Evolutionary conservation across 2,113 vertebrate genomes (phyloP), one percentile per base, ranked within the genome.

Genomic region (Bostrychus sinensis): DNA sequence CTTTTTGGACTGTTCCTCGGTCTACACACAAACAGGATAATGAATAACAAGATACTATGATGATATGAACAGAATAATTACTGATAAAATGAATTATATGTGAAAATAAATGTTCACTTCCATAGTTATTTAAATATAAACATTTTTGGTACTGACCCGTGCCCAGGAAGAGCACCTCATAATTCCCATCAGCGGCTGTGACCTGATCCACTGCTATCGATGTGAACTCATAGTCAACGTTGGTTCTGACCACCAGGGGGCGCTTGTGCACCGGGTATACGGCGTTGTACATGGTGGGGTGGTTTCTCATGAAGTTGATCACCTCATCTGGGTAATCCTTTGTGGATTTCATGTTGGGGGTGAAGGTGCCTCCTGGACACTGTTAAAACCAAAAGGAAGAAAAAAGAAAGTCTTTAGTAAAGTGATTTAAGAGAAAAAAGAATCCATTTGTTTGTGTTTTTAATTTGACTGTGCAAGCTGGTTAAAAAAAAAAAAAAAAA

Each of bases 301-400:
- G 97, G 1, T 94, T 86, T 2, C 97, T 93, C 96, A 98, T 99
- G 92, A 98, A 99, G 93, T 97, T 99, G 88, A 98, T 98, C 43
- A 99, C 97, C 77, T 99, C 97, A 0, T 99, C 97, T 0, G 96
- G 96, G 54, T 98, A 99, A 88, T 99, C 97, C 84, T 98, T 99
- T 59, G 97, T 99, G 1, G 97, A 99, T 84, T 98, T 97, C 95
- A 98, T 96, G 72, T 95, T 98, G 0, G 97, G 97, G 0, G 97
- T 99, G 87, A 99, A 99, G 16, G 96, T 98, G 8, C 97, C 97
- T 4, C 97, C 97, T 0, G 97, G 97, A 90, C 97, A 99, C 97
- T 99, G 39, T 56, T n/a, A n/a, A 39, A 67, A 78, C 16, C 62
- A 59, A 64, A n/a, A 23, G 13, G 32, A n/a, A n/a, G 26, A 25